These are phyloP conservation scores for Protula sp. DNA, from an alignment of 2,888 invertebrate species.

Conservation along the genomic window DNA sequence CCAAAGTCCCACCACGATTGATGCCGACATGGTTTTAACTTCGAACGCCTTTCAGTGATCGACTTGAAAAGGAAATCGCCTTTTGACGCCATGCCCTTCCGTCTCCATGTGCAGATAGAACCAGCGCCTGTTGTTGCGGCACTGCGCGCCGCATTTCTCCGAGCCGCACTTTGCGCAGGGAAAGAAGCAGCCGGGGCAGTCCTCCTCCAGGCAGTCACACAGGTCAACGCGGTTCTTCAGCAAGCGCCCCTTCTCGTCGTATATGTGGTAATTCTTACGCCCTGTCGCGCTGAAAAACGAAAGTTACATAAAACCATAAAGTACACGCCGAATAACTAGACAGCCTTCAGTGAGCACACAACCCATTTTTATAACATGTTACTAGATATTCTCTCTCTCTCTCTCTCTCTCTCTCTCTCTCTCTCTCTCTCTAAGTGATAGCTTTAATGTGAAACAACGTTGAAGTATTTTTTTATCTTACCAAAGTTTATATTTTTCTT, in stretches of 20 bases:
- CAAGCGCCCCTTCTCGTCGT: conserved; percentile 44
- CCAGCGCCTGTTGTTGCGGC: conserved; percentile 45
- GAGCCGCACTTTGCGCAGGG: conserved; percentile 55
- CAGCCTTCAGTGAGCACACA: background rate
- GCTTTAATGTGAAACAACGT: too few relatives aligned
- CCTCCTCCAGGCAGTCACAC: conserved; percentile 76
- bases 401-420: too few relatives aligned
- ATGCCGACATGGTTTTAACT: too few relatives aligned
- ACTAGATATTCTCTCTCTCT: too few relatives aligned
- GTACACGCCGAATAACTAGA: background rate
- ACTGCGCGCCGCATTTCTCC: conserved; percentile 50
- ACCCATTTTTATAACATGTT: background rate
- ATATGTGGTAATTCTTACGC: conserved; percentile 42
- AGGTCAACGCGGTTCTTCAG: conserved; percentile 61
- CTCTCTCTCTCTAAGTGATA: too few relatives aligned
- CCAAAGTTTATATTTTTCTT: too few relatives aligned
- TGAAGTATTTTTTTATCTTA: too few relatives aligned
- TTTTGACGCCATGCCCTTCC: too few relatives aligned
- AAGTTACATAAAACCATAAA: background rate
- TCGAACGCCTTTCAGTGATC: too few relatives aligned
- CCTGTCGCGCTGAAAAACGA: too few relatives aligned
- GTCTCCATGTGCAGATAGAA: conserved; percentile 43
- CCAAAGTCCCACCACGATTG: too few relatives aligned
- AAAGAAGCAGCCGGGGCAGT: conserved; percentile 80
- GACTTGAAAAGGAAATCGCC: too few relatives aligned